Evolutionary conservation across 2,113 vertebrate species (phyloP).

Genomic region (Clupea harengus): DNA sequence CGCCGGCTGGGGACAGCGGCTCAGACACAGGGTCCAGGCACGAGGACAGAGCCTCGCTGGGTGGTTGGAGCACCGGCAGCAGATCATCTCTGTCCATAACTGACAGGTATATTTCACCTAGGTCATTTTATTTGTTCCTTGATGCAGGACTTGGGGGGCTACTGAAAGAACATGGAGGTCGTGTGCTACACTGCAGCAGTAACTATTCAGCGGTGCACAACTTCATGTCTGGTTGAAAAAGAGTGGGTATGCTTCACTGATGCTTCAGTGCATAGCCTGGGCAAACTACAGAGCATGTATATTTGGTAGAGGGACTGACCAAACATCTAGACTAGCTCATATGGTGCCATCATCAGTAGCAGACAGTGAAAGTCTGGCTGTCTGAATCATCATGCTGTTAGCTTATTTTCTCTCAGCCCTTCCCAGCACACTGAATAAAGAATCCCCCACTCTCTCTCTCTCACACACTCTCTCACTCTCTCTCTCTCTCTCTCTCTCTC

Average conservation of each 20-base stretch:
- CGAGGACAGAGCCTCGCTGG: constrained; percentile 56
- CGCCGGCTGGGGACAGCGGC: constrained; percentile 60
- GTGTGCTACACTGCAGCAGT: neutral
- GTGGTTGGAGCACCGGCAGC: constrained; percentile 59
- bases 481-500: neutral
- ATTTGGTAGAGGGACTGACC: neutral
- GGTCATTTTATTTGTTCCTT: neutral
- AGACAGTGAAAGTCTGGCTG: neutral
- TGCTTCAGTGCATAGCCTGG: neutral
- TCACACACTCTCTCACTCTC: neutral
- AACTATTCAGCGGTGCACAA: neutral
- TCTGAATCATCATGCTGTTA: neutral
- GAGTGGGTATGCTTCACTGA: neutral
- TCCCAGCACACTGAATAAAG: neutral
- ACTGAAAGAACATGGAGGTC: too few species aligned
- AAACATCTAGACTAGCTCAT: neutral
- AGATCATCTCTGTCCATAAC: constrained; percentile 55
- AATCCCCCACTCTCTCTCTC: neutral
- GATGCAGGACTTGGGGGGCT: too few species aligned
- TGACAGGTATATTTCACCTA: constrained; percentile 58
- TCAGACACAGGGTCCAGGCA: constrained; percentile 61
- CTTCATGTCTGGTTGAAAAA: neutral
- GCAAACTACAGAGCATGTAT: too few species aligned
- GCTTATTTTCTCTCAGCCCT: neutral
- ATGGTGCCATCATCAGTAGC: neutral